A percentile compares a stretch with the other conserved stretches of the same genome.
Evolutionary conservation across 2,888 invertebrate species (phyloP).

Genomic region (Tenthredo mesomela): DNA sequence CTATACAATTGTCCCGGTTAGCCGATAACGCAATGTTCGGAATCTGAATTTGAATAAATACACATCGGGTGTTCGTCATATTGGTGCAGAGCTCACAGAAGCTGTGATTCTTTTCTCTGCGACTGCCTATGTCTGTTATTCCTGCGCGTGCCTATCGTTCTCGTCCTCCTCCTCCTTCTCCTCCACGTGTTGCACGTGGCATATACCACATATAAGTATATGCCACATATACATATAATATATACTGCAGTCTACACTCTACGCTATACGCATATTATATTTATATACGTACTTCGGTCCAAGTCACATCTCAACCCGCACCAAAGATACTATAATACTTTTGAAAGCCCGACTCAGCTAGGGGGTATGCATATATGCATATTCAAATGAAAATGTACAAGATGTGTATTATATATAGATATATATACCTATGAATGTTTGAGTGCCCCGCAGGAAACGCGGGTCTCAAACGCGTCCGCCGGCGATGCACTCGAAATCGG

Average conservation of each 20-base stretch:
- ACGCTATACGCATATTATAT: neutral
- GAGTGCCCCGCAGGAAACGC: neutral
- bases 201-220: too few relatives aligned
- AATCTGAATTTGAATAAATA: neutral
- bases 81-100: neutral
- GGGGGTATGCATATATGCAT: neutral
- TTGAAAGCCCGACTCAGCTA: neutral
- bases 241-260: neutral
- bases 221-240: too few relatives aligned
- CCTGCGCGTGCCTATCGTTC: constrained; percentile 17
- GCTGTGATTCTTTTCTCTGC: neutral
- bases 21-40: too few relatives aligned
- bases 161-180: constrained; percentile 26
- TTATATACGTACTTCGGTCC: neutral
- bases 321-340: neutral
- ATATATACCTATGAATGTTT: neutral
- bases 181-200: constrained; percentile 7
- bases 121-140: neutral
- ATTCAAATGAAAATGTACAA: neutral
- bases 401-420: neutral
- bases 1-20: too few relatives aligned
- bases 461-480: constrained; percentile 52
- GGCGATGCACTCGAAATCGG: constrained; percentile 42
- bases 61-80: neutral
- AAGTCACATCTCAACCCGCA: neutral